phyloP scores from a whole-genome alignment of 2,113 vertebrate genomes.

The Australoheros scitulus region DNA sequence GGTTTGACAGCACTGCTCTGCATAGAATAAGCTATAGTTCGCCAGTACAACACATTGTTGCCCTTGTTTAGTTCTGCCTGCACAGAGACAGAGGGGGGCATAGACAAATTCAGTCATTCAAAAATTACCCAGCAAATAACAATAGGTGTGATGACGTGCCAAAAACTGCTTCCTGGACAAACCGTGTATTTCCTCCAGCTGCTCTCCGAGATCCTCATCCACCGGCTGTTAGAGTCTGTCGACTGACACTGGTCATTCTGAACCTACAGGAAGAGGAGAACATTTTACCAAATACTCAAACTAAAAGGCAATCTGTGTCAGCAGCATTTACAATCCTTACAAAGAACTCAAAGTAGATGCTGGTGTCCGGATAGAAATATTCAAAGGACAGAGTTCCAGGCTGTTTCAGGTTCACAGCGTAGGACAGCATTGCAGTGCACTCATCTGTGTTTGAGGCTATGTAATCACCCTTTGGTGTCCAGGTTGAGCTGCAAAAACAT shows the following conservation, averaged over 20 bases:
- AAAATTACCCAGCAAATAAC: neutral
- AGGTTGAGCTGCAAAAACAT: slow-evolving; percentile 85
- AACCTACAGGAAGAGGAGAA: slow-evolving; percentile 74
- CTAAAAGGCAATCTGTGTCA: neutral
- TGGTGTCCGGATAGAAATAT: slow-evolving; percentile 92
- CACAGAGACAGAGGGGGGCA: neutral
- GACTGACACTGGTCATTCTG: slow-evolving; percentile 98
- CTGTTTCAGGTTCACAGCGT: slow-evolving; percentile 91
- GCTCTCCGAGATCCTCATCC: slow-evolving; percentile 88
- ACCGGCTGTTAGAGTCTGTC: slow-evolving; percentile 83
- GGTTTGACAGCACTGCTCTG: slow-evolving; percentile 82
- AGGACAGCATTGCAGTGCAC: slow-evolving; percentile 91
- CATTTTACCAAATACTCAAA: neutral
- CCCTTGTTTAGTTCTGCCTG: slow-evolving; percentile 87
- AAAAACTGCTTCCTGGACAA: slow-evolving; percentile 52
- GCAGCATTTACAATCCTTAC: slow-evolving; percentile 77
- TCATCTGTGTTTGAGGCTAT: slow-evolving; percentile 93
- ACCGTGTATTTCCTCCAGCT: slow-evolving; percentile 87
- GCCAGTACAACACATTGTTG: slow-evolving; percentile 95
- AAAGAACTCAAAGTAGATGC: slow-evolving; percentile 94
- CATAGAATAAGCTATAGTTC: slow-evolving; percentile 85
- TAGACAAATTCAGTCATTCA: neutral
- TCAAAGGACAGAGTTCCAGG: slow-evolving; percentile 89
- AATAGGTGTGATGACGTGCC: neutral
- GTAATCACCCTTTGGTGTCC: slow-evolving; percentile 88